phyloP scores from a whole-genome alignment of 2,888 invertebrate genomes.

The Allophyes oxyacanthae region DNA sequence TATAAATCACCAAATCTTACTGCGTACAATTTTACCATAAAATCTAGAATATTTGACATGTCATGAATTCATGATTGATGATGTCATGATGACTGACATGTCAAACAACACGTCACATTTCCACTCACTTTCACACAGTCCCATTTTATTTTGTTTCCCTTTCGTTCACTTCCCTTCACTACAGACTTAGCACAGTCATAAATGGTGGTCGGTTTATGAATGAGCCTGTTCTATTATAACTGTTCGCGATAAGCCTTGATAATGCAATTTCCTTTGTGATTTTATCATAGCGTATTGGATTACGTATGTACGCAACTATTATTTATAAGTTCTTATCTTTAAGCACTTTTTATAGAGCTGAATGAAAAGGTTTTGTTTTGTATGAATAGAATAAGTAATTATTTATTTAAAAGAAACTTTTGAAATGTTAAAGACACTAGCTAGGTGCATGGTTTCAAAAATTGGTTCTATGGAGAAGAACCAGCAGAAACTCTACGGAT shows the following conservation, averaged over 20 bases:
- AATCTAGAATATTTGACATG: no score
- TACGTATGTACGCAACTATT: slow-evolving; percentile 37
- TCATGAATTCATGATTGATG: no score
- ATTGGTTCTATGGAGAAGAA: no score
- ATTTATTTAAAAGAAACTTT: no score
- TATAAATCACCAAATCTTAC: no score
- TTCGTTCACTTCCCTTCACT: slow-evolving; percentile 14
- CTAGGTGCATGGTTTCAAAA: no score
- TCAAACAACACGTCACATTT: neutral
- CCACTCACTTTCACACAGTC: slow-evolving; percentile 39
- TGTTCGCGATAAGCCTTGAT: slow-evolving; percentile 63
- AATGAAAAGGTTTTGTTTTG: neutral
- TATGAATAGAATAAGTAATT: no score
- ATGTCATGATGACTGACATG: no score
- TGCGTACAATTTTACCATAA: no score
- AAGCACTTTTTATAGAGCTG: neutral
- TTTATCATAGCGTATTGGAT: slow-evolving; percentile 55
- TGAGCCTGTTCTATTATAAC: slow-evolving; percentile 44
- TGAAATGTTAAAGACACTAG: no score
- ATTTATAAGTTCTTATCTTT: slow-evolving; percentile 30
- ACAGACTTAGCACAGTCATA: slow-evolving; percentile 18
- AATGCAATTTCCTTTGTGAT: slow-evolving; percentile 62
- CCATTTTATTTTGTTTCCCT: slow-evolving; percentile 32
- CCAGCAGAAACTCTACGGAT: no score
- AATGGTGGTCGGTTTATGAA: slow-evolving; percentile 45